phyloP scores from a whole-genome alignment of 2,797 vertebrate genomes.

The Malurus leucopterus region DNA sequence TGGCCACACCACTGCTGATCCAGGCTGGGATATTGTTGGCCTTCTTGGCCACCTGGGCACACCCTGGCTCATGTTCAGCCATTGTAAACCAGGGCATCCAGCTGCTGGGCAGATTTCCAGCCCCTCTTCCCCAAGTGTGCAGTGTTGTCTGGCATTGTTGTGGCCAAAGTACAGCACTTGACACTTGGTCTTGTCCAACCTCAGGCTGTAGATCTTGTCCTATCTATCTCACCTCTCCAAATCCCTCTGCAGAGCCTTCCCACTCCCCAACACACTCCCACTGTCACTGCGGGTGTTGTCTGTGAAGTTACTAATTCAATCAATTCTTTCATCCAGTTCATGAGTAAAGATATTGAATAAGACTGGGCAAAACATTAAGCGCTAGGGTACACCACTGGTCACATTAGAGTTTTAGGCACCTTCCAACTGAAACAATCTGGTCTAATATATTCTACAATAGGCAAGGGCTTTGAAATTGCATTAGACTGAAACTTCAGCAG shows the following conservation, averaged over 20 bases:
- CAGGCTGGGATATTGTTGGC: background rate
- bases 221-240: too few relatives aligned
- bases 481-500: background rate
- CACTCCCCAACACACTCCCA: background rate
- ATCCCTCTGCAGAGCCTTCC: background rate
- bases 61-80: fast-evolving
- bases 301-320: background rate
- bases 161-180: background rate
- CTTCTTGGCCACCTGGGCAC: background rate
- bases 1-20: background rate
- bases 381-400: too few relatives aligned
- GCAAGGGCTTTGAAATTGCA: background rate
- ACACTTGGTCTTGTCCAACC: background rate
- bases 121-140: background rate
- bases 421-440: background rate
- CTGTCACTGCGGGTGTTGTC: background rate
- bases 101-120: background rate
- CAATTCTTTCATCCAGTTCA: background rate
- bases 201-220: background rate
- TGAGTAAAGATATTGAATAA: background rate
- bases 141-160: background rate
- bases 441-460: background rate
- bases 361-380: background rate
- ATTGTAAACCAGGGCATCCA: too few relatives aligned
- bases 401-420: background rate